Percentiles rank a stretch among this genome's conserved stretches.
These are phyloP conservation scores for Boloria selene DNA, from an alignment of 2,888 invertebrate genomes.

Conservation along the genomic window DNA sequence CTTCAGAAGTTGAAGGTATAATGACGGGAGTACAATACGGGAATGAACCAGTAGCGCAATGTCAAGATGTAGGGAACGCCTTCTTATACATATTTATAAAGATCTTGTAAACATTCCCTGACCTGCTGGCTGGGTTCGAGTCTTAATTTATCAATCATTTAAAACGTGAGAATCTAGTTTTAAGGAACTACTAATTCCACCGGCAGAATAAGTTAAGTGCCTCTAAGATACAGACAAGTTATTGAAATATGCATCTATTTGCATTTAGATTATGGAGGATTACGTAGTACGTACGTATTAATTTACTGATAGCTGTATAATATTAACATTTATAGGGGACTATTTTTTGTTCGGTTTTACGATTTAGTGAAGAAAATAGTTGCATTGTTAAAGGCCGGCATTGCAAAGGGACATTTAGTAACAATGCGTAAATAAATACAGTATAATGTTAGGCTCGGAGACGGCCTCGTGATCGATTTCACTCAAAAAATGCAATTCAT, in stretches of 20 bases:
- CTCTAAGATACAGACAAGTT: constrained; percentile 22
- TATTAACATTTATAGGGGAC: constrained; percentile 10
- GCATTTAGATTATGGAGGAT: constrained; percentile 23
- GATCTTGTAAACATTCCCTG: constrained; percentile 38
- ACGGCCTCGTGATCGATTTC: constrained; percentile 68
- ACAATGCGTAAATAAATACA: constrained; percentile 69
- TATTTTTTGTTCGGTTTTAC: constrained; percentile 7
- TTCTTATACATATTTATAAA: constrained; percentile 76
- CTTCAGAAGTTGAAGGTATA: constrained; percentile 65
- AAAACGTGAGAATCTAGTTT: constrained; percentile 36
- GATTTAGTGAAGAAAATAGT: constrained; percentile 6
- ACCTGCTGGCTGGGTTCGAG: constrained; percentile 28
- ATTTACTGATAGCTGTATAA: constrained; percentile 10
- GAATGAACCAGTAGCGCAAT: constrained; percentile 62
- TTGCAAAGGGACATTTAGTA: constrained; percentile 42
- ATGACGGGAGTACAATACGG: constrained; percentile 69
- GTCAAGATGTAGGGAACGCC: constrained; percentile 63
- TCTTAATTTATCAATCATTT: constrained; percentile 34
- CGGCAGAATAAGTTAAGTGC: constrained; percentile 19
- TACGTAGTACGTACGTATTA: constrained; percentile 19
- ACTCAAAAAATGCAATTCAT: constrained; percentile 76
- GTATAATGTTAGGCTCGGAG: constrained; percentile 56
- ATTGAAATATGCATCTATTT: constrained; percentile 33
- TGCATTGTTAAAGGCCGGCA: constrained; percentile 27
- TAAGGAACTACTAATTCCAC: constrained; percentile 26